Evolutionary conservation across 1,140 invertebrate genomes (phyloP).

Genomic region (Euwallacea similis): DNA sequence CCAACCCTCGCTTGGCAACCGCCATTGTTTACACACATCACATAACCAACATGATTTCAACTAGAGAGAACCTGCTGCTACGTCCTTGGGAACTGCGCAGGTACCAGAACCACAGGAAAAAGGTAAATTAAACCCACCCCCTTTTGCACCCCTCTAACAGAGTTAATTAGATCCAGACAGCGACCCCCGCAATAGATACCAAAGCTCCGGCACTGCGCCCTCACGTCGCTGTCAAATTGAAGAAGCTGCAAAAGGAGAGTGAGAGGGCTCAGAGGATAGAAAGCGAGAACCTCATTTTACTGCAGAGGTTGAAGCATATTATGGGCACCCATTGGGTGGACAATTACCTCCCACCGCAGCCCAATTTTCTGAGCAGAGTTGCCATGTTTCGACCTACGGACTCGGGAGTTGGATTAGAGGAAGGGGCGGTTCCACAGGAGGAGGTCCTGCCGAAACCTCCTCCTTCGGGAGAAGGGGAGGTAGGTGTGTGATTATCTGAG

Average conservation of each 20-base stretch:
- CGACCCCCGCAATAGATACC: conserved; percentile 61
- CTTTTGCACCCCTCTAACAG: neutral
- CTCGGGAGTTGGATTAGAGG: conserved; percentile 13
- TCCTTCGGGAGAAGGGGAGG: too few species aligned
- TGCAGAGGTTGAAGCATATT: conserved; percentile 59
- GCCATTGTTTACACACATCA: conserved; percentile 13
- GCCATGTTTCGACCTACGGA: conserved; percentile 20
- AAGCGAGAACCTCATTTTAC: conserved; percentile 60
- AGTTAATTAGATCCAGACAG: conserved; percentile 56
- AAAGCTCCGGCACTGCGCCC: conserved; percentile 54
- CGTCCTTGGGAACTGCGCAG: conserved; percentile 58
- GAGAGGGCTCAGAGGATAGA: conserved; percentile 59
- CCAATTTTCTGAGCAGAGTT: conserved; percentile 44
- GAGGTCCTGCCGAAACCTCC: too few species aligned
- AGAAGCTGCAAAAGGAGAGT: conserved; percentile 60
- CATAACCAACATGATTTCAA: conserved; percentile 56
- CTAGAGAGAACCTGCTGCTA: conserved; percentile 57
- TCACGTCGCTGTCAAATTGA: conserved; percentile 61
- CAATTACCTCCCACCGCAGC: conserved; percentile 58
- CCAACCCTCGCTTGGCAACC: conserved; percentile 18
- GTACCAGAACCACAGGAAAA: conserved; percentile 57
- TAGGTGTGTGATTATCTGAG: too few species aligned
- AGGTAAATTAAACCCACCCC: conserved; percentile 47
- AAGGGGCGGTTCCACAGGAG: neutral
- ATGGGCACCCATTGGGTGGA: conserved; percentile 60